phyloP scores from a whole-genome alignment of 1,140 invertebrate species.

The Aculops lycopersici region DNA sequence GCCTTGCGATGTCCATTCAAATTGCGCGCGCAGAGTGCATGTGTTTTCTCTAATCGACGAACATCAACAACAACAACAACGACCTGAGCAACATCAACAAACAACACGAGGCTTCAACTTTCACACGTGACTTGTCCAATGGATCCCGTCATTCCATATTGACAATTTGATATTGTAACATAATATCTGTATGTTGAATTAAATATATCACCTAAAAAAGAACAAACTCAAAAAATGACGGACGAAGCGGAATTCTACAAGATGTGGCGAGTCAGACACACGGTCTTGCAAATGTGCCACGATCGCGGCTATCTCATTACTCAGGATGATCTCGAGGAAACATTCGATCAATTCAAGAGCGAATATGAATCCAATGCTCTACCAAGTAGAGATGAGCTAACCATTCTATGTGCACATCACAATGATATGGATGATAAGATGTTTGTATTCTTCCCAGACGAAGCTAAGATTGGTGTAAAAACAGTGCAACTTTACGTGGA shows the following conservation, averaged over 20 bases:
- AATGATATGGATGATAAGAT: slow-evolving; percentile 96
- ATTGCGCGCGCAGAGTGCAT: too few relatives aligned
- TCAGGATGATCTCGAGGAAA: slow-evolving; percentile 94
- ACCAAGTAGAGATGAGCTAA: slow-evolving; percentile 55
- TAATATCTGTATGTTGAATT: slow-evolving; percentile 23
- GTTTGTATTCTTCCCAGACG: slow-evolving; percentile 95
- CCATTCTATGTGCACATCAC: slow-evolving; percentile 82
- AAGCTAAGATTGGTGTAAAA: slow-evolving; percentile 90
- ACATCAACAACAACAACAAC: too few relatives aligned
- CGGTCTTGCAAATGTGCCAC: slow-evolving; percentile 75
- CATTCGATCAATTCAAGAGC: slow-evolving; percentile 78
- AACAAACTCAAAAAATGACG: slow-evolving; percentile 34
- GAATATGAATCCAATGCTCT: slow-evolving; percentile 60
- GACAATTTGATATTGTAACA: too few relatives aligned
- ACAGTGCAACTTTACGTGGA: slow-evolving; percentile 92
- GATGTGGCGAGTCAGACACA: slow-evolving; percentile 88
- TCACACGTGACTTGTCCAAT: too few relatives aligned
- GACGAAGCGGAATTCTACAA: slow-evolving; percentile 96
- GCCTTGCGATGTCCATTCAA: too few relatives aligned
- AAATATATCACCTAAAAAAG: too few relatives aligned
- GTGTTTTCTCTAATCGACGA: too few relatives aligned
- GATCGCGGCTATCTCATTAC: slow-evolving; percentile 69
- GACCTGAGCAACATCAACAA: too few relatives aligned
- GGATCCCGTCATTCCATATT: too few relatives aligned
- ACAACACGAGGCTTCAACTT: too few relatives aligned